These are phyloP conservation scores for Bucco capensis DNA, from an alignment of 2,113 vertebrate genomes.

Conservation along the genomic window DNA sequence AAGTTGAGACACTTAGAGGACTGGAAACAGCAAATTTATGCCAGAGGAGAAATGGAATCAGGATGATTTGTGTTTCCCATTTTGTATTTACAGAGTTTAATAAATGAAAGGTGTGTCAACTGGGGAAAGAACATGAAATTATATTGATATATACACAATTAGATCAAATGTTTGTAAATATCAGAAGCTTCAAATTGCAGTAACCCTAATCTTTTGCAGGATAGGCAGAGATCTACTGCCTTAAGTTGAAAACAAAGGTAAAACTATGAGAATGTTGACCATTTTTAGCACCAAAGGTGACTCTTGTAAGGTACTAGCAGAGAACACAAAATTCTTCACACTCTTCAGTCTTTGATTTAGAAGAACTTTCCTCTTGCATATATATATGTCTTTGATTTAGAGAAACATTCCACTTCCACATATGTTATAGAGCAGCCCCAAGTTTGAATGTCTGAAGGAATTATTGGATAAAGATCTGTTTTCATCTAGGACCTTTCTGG, in stretches of 20 bases:
- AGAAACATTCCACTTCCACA: no score
- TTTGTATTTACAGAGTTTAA: not conserved
- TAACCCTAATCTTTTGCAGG: not conserved
- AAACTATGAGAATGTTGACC: not conserved
- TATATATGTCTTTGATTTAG: no score
- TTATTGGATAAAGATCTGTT: not conserved
- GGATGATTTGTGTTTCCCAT: not conserved
- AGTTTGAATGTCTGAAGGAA: not conserved
- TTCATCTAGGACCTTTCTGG: not conserved
- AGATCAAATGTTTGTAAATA: not conserved
- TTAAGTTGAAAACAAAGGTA: not conserved
- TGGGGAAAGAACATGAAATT: not conserved
- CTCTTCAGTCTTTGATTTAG: not conserved
- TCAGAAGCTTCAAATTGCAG: not conserved
- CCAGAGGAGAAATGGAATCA: not conserved
- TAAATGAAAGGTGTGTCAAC: not conserved
- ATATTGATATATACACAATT: not conserved
- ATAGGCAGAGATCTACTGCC: not conserved
- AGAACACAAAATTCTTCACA: not conserved
- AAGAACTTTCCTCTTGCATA: not conserved
- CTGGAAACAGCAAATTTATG: not conserved
- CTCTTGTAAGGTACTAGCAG: not conserved
- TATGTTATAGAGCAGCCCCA: not conserved
- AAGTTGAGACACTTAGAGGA: not conserved
- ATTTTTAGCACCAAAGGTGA: not conserved